Evolutionary conservation across 2,888 invertebrate genomes (phyloP).

Genomic region (Ethmia dodecea): DNA sequence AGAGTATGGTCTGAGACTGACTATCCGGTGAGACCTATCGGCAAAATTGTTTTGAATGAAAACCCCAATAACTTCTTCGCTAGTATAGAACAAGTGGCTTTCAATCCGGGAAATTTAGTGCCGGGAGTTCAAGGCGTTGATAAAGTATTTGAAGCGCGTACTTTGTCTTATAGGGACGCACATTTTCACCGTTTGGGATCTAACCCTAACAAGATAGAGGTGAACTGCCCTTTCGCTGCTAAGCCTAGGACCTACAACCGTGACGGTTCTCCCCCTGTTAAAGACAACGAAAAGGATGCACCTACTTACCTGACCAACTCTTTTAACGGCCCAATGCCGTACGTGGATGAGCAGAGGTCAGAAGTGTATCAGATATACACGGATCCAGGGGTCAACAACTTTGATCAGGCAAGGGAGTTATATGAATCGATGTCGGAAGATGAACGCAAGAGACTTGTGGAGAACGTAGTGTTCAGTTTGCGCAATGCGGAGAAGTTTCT

Average conservation of each 20-base stretch:
- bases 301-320: conserved; percentile 39
- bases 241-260: conserved; percentile 25
- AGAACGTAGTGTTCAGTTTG: conserved; percentile 86
- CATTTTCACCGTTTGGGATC: conserved; percentile 49
- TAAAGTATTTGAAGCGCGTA: conserved; percentile 66
- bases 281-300: conserved; percentile 24
- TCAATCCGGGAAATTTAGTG: conserved; percentile 43
- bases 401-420: not conserved
- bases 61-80: conserved; percentile 69
- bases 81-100: conserved; percentile 71
- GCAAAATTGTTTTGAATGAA: conserved; percentile 60
- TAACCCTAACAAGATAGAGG: conserved; percentile 31
- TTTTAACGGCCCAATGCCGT: conserved; percentile 33
- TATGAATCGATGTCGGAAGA: conserved; percentile 73
- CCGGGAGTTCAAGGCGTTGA: conserved; percentile 73
- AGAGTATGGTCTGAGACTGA: conserved; percentile 58
- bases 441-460: conserved; percentile 82
- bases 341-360: conserved; percentile 26
- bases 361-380: not conserved
- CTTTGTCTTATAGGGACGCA: conserved; percentile 73
- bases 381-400: conserved; percentile 1
- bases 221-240: conserved; percentile 28
- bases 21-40: conserved; percentile 67
- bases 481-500: conserved; percentile 80
- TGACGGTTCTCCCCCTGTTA: conserved; percentile 30